These are phyloP conservation scores for Actenoides hombroni DNA, from an alignment of 2,113 vertebrate species.

Conservation along the genomic window DNA sequence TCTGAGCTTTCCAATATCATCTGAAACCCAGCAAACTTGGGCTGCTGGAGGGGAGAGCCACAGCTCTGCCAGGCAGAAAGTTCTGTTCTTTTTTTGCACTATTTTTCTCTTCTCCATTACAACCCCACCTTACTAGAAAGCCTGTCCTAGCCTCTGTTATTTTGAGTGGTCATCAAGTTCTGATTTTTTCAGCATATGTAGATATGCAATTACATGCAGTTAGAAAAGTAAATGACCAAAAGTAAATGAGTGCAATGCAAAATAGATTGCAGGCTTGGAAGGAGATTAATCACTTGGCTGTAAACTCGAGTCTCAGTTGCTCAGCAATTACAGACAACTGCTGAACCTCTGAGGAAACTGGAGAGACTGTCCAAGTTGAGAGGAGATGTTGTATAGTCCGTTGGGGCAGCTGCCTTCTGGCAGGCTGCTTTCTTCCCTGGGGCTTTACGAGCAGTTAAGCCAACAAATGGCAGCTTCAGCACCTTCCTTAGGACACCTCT, in stretches of 20 bases:
- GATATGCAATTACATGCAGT: neutral
- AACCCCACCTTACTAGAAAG: neutral
- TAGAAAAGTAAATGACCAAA: neutral
- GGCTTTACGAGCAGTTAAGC: neutral
- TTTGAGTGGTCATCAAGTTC: neutral
- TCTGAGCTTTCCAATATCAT: neutral
- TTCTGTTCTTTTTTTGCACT: neutral
- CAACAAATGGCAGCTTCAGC: neutral
- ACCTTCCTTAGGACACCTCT: neutral
- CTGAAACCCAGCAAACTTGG: neutral
- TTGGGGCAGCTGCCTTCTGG: neutral
- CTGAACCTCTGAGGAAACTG: neutral
- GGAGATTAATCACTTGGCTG: neutral
- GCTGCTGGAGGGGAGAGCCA: neutral
- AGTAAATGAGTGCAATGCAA: neutral
- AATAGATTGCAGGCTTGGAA: neutral
- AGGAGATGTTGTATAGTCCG: neutral
- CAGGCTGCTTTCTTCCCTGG: neutral
- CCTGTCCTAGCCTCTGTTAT: neutral
- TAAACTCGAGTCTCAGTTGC: neutral
- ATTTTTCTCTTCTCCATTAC: neutral
- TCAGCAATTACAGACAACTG: neutral
- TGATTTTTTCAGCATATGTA: neutral
- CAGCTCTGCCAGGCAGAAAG: neutral
- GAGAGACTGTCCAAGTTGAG: neutral